Base-by-base conservation (phyloP, 2,113 vertebrate species). In the Mugil cephalus region DNA sequence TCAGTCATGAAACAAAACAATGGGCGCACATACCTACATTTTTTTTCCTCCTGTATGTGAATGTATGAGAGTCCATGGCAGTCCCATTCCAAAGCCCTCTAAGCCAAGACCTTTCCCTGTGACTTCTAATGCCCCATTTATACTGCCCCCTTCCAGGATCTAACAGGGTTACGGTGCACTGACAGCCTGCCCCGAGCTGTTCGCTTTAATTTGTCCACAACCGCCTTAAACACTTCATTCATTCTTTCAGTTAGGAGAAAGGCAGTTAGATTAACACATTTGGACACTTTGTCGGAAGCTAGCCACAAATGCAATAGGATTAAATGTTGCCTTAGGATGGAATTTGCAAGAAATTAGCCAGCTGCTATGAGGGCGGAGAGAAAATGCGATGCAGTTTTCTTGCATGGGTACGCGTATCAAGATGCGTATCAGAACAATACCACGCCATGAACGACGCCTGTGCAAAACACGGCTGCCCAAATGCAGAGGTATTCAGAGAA, bases 21-120 rank as follows among this genome's bases (percentile, higher is more conserved):
- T 5, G 69, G 38, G 15, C 18, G 24, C 63, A 92, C 93, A 47
- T 93, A 95, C 93, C 94, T 90, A 90, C 83, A 86, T 92, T 89
- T 87, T 90, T 94, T 90, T 86, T 94, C 82, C 84, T 91, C 85
- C 91, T 91, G 58, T 84, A 92, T 21, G 89, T 91, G 42, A 94
- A 93, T 0, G 87, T 69, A 40, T 91, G 89, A 38, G 90, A 56
- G 69, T 95, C 94, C 94, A 94, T 94, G 77, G 60, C 75, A 46
- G 74, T 78, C 80, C 83, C 91, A 93, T 89, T 76, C 82, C 86
- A 79, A 83, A 84, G 51, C 73, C 59, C 76, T 78, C 65, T 14
- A 55, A 82, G 60, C 75, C 64, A 35, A 81, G 58, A 66, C 69
- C 68, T 51, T 82, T 81, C 66, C 54, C 74, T 38, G 8, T 59